Conservation (phyloP, 2,113 vertebrate species). For the Prionailurus viverrinus region DNA sequence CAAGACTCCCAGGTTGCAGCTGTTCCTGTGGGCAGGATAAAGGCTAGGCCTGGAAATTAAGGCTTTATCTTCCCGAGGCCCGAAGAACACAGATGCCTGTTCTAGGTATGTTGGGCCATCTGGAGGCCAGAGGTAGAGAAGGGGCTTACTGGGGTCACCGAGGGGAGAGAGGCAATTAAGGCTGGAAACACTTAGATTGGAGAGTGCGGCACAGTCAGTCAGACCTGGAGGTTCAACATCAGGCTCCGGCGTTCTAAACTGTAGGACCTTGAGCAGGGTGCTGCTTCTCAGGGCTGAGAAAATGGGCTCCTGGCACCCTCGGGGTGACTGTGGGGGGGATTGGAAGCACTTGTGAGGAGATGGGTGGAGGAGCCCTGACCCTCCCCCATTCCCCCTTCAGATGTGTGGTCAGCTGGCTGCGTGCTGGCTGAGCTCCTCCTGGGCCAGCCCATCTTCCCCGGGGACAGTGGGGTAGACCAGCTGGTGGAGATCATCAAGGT, state of each 20-base stretch:
- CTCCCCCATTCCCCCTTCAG: conserved; percentile 71
- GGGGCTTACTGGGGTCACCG: background rate
- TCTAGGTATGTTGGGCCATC: background rate
- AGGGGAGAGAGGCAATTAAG: background rate
- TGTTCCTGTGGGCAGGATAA: background rate
- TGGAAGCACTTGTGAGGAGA: background rate
- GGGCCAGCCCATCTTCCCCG: conserved; percentile 96
- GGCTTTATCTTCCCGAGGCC: background rate
- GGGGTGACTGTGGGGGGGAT: background rate
- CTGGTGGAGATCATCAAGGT: conserved; percentile 98
- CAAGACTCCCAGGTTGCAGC: background rate
- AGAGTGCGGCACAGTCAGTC: background rate
- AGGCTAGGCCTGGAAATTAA: background rate
- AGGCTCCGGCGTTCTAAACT: background rate
- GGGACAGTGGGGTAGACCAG: conserved; percentile 96
- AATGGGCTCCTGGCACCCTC: background rate
- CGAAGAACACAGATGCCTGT: background rate
- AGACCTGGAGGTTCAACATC: background rate
- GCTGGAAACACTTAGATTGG: background rate
- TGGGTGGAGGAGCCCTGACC: background rate
- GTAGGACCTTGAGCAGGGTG: background rate
- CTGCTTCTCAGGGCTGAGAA: background rate
- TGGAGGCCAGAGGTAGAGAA: background rate
- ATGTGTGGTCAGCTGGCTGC: conserved; percentile 97
- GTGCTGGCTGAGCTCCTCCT: conserved; percentile 95